Base-by-base conservation (phyloP, 2,113 vertebrate genomes). In the Cygnus atratus region DNA sequence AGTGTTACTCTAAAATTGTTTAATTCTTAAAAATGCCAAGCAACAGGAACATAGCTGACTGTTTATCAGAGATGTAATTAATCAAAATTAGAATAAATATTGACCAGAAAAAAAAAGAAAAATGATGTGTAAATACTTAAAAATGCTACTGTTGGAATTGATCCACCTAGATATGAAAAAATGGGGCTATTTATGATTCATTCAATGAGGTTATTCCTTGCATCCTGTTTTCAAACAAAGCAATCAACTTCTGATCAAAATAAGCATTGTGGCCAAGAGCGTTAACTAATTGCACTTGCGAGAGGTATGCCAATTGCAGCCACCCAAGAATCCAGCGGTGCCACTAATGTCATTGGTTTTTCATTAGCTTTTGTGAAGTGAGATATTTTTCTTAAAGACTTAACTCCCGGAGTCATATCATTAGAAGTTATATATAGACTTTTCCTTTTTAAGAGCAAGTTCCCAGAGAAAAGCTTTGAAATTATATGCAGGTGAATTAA, bases 171-270 rank as follows among this genome's bases (percentile, higher is more conserved):
- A 57, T 67, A 46, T 16, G 62, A 78, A 63, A 83, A 81, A 65
- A 29, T 2, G 31, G 50, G 31, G 48, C 59, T 95, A 82, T 70
- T 85, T 94, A 85, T 66, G 63, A 79, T 73, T 73, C 28, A 85
- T 89, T 94, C 39, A 76, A 66, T 33, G 82, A 81, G 77, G 94
- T 91, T 94, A 96, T 85, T 92, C n/a, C 28, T 95, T 94, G 70
- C 70, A 95, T 97, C 88, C 91, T 91, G 84, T 94, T 92, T 79
- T 57, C 62, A 92, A 88, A 75, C 44, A 87, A 73, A 89, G 74
- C 66, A 93, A 90, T 87, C 92, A 87, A 54, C 21, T 21, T 68
- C 52, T 0, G 1, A 93, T 50, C 80, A 88, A 93, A 96, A 89
- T 82, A 89, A 87, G 72, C 54, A 39, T 80, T 83, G 85, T 61